Base-by-base conservation (phyloP, 2,888 invertebrate species). In the Morpho helenor region DNA sequence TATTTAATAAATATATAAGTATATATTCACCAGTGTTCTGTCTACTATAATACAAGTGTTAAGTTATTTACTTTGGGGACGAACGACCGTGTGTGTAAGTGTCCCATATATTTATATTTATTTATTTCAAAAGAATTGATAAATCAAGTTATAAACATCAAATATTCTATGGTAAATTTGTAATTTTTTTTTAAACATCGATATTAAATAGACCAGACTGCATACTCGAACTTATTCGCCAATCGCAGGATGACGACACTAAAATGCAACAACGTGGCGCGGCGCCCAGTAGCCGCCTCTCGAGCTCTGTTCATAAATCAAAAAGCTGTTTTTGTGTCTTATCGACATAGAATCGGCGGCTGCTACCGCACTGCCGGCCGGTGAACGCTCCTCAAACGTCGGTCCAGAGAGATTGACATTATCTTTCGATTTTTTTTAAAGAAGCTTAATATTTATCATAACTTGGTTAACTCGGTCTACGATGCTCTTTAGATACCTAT, bases 261-360 rank as follows among this genome's bases (percentile, higher is more conserved):
- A 79, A 64, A 66, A 56, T 68, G 74, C 71, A 71, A 63, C 56
- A 67, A 68, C 67, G 63, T 41, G 46, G 66, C 71, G 81, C 82
- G 82, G 84, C 87, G 83, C 82, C 87, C 87, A 71, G 88, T 87
- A 88, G 88, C 87, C 79, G 82, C 75, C 79, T 78, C 76, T 73
- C 73, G 69, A 77, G 82, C 83, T 85, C 84, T 86, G 85, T 84
- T 87, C 87, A 88, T 88, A 88, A 88, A 88, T 88, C 88, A 88
- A 87, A 87, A 87, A 80, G 86, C 82, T 83, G 87, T 87, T 87
- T 87, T 87, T 86, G 81, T 86, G 80, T 76, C 77, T 85, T 88
- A 89, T 87, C 88, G 81, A 75, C 79, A 79, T 81, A 85, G 87
- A 87, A 87, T 87, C 87, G 83, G 79, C 80, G 79, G 84, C 81